Percentiles rank a stretch among this genome's conserved stretches.
These are phyloP conservation scores for Phylloscopus trochiloides DNA, from an alignment of 2,113 vertebrate genomes.

Conservation along the genomic window DNA sequence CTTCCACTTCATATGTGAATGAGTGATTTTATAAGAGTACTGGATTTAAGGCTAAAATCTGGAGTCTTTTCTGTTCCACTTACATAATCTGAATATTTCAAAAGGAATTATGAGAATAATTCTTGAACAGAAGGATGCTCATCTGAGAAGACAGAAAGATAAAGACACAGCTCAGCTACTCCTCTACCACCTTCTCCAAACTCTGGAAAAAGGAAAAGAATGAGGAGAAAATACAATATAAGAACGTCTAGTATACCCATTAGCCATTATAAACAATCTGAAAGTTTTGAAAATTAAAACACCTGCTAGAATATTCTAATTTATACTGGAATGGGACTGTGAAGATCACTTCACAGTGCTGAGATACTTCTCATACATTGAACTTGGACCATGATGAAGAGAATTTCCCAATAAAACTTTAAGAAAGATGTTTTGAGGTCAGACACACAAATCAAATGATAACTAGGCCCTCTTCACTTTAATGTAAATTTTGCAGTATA, in stretches of 20 bases:
- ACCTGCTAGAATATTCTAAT: neutral
- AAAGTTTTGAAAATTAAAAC: neutral
- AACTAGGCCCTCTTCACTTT: neutral
- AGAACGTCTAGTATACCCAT: neutral
- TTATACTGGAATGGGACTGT: neutral
- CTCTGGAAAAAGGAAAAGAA: neutral
- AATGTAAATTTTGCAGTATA: neutral
- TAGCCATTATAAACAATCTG: neutral
- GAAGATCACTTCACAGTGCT: neutral
- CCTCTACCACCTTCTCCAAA: neutral
- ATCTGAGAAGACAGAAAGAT: neutral
- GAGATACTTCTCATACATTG: neutral
- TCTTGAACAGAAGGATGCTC: neutral
- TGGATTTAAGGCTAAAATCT: neutral
- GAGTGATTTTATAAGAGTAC: neutral
- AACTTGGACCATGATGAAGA: neutral
- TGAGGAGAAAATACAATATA: neutral
- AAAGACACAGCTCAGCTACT: neutral
- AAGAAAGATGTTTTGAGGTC: neutral
- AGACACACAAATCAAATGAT: neutral
- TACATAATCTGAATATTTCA: neutral
- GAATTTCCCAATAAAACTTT: neutral
- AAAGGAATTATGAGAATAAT: neutral
- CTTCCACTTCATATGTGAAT: neutral
- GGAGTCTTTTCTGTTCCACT: neutral